A percentile compares a stretch with the other conserved stretches of the same genome.
phyloP scores from a whole-genome alignment of 2,888 invertebrate species.

The Drymonia ruficornis region DNA sequence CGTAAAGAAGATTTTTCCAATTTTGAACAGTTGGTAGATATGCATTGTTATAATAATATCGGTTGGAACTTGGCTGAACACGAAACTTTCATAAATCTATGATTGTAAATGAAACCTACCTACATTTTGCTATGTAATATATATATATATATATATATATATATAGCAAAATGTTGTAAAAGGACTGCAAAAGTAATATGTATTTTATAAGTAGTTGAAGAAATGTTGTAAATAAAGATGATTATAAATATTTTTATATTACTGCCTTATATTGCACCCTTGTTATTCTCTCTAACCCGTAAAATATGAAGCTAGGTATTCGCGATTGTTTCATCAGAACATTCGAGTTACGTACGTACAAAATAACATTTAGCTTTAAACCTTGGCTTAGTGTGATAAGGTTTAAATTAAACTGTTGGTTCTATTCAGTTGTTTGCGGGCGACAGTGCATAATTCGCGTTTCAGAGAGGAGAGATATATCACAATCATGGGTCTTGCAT shows the following conservation, averaged over 20 bases:
- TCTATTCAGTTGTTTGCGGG: conserved; percentile 2
- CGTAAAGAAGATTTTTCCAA: too few species aligned
- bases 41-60: too few species aligned
- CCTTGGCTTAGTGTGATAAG: conserved; percentile 12
- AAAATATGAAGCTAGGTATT: conserved; percentile 4
- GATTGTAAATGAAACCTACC: too few species aligned
- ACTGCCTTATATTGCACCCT: conserved; percentile 21
- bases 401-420: conserved; percentile 12
- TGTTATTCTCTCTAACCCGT: neutral
- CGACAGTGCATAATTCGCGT: conserved; percentile 21
- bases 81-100: too few species aligned
- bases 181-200: neutral
- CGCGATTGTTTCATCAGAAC: conserved; percentile 12
- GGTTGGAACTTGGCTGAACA: too few species aligned
- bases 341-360: conserved; percentile 1
- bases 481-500: conserved; percentile 27
- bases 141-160: too few species aligned
- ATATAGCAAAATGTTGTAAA: neutral
- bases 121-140: too few species aligned
- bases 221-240: conserved; percentile 40
- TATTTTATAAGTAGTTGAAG: neutral
- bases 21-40: neutral
- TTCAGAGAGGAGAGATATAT: conserved; percentile 32
- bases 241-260: conserved; percentile 36
- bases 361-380: conserved; percentile 1